These are phyloP conservation scores for Sitobion miscanthi DNA, from an alignment of 1,140 invertebrate genomes.

Conservation along the genomic window DNA sequence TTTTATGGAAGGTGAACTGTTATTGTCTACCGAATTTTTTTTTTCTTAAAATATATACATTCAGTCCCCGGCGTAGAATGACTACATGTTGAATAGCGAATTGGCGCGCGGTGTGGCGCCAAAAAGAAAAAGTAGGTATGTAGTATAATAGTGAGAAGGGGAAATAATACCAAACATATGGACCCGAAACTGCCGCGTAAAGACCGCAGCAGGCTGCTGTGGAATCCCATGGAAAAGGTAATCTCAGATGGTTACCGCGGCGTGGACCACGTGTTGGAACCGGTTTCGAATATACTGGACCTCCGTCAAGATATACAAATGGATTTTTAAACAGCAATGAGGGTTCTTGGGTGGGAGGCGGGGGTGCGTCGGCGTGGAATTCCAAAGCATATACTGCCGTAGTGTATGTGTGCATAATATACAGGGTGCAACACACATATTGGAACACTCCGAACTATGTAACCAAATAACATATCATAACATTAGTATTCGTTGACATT, in stretches of 20 bases:
- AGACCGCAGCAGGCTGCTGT: neutral
- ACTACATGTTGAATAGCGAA: neutral
- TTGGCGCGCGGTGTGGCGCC: conserved; percentile 31
- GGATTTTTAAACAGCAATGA: conserved; percentile 5
- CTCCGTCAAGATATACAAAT: conserved; percentile 3
- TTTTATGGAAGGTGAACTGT: no score
- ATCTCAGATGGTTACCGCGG: conserved; percentile 1
- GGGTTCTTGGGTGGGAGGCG: neutral
- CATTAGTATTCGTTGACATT: neutral
- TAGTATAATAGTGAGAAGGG: neutral
- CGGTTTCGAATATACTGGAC: conserved; percentile 31
- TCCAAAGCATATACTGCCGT: neutral
- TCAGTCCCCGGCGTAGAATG: neutral
- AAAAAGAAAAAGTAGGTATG: conserved; percentile 16
- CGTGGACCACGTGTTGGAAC: conserved; percentile 45
- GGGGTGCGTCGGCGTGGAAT: conserved; percentile 38
- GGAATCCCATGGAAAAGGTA: conserved; percentile 27
- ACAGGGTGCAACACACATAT: neutral
- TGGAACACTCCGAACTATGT: neutral
- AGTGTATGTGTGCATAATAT: neutral
- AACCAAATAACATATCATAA: neutral
- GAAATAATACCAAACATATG: conserved; percentile 14
- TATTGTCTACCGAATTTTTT: neutral
- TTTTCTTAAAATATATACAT: neutral
- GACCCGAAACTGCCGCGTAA: conserved; percentile 5